Conservation (phyloP, 2,888 invertebrate genomes). For the Hydrotaea diabolus region DNA sequence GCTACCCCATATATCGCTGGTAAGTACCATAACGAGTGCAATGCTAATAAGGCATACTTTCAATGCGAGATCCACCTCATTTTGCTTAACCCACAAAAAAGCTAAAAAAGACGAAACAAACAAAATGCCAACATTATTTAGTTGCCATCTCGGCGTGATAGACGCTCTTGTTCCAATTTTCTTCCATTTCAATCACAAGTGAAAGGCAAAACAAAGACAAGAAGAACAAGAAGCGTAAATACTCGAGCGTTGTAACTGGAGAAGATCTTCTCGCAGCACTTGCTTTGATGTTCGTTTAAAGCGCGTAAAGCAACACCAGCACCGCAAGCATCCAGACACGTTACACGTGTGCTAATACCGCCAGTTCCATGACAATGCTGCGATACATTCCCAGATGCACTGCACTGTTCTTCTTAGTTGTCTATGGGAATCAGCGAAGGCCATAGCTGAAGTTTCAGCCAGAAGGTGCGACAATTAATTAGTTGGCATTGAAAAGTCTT, state of each 20-base stretch:
- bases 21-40: slow-evolving; percentile 9
- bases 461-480: no score
- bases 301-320: slow-evolving; percentile 50
- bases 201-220: slow-evolving; percentile 10
- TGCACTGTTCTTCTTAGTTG: slow-evolving; percentile 35
- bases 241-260: slow-evolving; percentile 13
- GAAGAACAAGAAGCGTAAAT: background rate
- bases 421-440: slow-evolving; percentile 39
- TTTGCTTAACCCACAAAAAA: slow-evolving; percentile 22
- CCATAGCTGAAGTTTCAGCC: background rate
- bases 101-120: background rate
- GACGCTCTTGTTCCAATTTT: slow-evolving; percentile 17
- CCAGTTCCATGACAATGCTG: slow-evolving; percentile 1
- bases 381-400: background rate
- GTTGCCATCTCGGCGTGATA: slow-evolving; percentile 6
- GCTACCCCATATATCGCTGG: background rate
- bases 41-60: slow-evolving; percentile 16
- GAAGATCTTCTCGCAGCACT: slow-evolving; percentile 36
- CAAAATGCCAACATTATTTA: background rate
- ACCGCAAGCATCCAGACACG: background rate
- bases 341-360: background rate
- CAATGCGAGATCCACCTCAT: slow-evolving; percentile 13
- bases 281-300: slow-evolving; percentile 60
- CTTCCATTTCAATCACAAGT: slow-evolving; percentile 9
- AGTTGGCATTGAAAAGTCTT: no score